Evolutionary conservation across 92 coral and sea anemone species (phyloP).

Genomic region (Phenganax subtilis): DNA sequence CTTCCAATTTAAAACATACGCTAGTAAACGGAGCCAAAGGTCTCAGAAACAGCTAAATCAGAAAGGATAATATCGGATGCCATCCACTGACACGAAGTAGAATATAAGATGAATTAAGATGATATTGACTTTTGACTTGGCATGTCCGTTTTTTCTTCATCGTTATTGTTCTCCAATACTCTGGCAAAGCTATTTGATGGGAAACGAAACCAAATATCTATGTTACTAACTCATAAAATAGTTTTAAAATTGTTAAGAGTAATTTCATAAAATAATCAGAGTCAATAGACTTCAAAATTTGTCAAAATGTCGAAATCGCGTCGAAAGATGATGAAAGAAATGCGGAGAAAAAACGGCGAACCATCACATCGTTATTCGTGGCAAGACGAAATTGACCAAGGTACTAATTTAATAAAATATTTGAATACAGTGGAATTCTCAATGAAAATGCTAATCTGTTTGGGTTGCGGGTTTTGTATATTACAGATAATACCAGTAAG

Average conservation of each 20-base stretch:
- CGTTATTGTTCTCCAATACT: slow-evolving; percentile 12
- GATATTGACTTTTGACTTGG: slow-evolving; percentile 9
- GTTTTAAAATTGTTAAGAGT: background rate
- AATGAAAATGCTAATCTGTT: too few species aligned
- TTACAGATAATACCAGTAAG: too few species aligned
- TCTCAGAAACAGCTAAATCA: background rate
- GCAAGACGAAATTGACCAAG: slow-evolving; percentile 26
- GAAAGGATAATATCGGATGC: background rate
- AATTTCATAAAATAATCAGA: background rate
- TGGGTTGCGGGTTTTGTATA: too few species aligned
- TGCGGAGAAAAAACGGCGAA: slow-evolving; percentile 27
- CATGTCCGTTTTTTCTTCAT: slow-evolving; percentile 9
- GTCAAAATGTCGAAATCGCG: slow-evolving; percentile 31
- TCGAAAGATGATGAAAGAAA: slow-evolving; percentile 32
- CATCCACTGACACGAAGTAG: background rate
- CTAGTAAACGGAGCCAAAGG: too few species aligned
- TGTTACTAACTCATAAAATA: background rate
- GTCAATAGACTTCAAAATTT: too few species aligned
- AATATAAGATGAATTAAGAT: background rate
- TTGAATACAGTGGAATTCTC: background rate
- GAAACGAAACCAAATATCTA: background rate
- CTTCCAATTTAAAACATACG: too few species aligned
- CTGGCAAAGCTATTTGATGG: background rate
- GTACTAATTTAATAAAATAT: background rate
- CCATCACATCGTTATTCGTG: slow-evolving; percentile 14